Evolutionary conservation across 1,140 invertebrate species (phyloP), one percentile per base, ranked within the genome.

Genomic region (Hylaeus volcanicus): DNA sequence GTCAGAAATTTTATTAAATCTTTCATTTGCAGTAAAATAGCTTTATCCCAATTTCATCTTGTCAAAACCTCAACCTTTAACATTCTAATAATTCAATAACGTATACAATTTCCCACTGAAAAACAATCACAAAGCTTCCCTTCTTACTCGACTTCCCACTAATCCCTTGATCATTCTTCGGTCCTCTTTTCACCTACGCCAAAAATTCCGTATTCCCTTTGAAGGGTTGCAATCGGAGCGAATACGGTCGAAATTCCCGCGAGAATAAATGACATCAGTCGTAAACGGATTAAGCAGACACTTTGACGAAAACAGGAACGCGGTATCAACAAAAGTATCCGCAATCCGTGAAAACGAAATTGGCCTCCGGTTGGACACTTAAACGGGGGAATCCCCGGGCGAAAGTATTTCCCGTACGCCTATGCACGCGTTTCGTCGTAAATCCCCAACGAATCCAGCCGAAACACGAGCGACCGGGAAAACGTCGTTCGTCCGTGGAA

Each of bases 401-500:
- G 26, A 43, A 80, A 80, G 55, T 74, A 74, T 74, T 74, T 60
- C 71, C 15, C 72, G 14, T 26, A 26, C 61, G 76, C 51, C 14
- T 2, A 41, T 14, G 51, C 53, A 8, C 41, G 48, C 69, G 60
- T 55, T 45, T 48, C 60, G 15, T 3, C 9, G 39, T 41, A 55
- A 71, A 71, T 73, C 61, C 77, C 41, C 63, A n/a, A 45, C 56
- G 84, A 70, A 77, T 77, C 48, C 64, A n/a, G 37, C 70, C 69
- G 74, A 85, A 73, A 78, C 83, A 58, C 74, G 39, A 58, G 58
- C 69, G 48, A 58, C 70, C n/a, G 78, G 74, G 56, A 71, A 85
- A 68, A 80, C 75, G 73, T 77, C 81, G 85, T 80, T 12, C 63
- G 41, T 9, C 12, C 76, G 72, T 68, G 82, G 76, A 80, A 85